Conservation (phyloP, 2,888 invertebrate genomes). For the Tipula unca region DNA sequence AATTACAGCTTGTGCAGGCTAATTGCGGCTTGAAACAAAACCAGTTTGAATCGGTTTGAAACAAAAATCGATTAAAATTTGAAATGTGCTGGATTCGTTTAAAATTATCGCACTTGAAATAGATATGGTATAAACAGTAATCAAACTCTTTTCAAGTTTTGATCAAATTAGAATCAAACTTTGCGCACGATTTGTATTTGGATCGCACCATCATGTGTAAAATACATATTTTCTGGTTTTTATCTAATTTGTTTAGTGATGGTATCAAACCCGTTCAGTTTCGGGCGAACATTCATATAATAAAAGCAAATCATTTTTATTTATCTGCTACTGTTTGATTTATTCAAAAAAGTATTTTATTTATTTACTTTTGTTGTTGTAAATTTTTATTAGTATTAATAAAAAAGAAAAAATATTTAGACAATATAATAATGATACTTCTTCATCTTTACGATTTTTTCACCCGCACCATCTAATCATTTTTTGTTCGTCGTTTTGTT, state of each 20-base stretch:
- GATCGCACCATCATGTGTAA: no score
- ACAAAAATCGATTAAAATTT: no score
- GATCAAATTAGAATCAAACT: no score
- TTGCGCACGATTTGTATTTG: no score
- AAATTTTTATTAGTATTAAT: background rate
- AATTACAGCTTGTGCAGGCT: no score
- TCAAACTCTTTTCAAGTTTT: no score
- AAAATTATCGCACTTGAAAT: no score
- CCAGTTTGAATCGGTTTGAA: no score
- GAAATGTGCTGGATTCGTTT: no score
- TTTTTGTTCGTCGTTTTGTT: background rate
- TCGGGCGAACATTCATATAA: background rate
- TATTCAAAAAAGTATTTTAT: background rate
- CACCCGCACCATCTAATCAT: background rate
- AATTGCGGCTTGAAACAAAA: no score
- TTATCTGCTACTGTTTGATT: background rate
- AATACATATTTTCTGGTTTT: no score
- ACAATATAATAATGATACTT: background rate
- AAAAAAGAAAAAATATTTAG: background rate
- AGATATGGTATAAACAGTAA: no score
- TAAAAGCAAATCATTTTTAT: background rate
- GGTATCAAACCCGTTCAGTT: background rate
- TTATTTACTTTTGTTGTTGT: background rate
- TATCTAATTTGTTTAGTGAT: background rate
- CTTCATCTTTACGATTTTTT: background rate